A percentile compares a stretch with the other conserved stretches of the same genome.
phyloP scores from a whole-genome alignment of 2,113 vertebrate species.

The Barbus barbus region DNA sequence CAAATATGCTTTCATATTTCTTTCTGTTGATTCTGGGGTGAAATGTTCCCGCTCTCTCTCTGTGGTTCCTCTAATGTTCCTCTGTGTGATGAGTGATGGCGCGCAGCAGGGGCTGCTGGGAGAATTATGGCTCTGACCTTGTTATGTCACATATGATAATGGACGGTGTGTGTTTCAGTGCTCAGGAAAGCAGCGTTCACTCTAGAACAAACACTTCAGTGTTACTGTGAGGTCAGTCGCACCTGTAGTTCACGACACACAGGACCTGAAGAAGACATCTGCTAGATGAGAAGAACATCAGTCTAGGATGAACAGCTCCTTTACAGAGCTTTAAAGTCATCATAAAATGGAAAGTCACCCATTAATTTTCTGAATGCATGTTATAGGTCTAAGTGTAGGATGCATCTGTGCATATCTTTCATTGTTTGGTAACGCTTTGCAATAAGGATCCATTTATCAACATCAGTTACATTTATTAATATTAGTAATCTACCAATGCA shows the following conservation, averaged over 20 bases:
- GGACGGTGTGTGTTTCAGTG: neutral
- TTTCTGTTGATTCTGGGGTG: neutral
- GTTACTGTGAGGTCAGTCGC: neutral
- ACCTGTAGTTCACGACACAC: neutral
- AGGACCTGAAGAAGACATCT: neutral
- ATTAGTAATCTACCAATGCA: no score
- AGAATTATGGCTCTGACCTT: constrained; percentile 52
- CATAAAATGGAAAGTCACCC: no score
- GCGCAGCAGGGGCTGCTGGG: constrained; percentile 40
- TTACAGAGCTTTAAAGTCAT: neutral
- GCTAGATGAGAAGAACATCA: neutral
- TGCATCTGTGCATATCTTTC: neutral
- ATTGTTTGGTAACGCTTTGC: neutral
- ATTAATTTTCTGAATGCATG: neutral
- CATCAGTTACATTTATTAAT: no score
- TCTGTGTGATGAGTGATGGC: constrained; percentile 2
- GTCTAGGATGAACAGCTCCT: neutral
- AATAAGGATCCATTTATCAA: neutral
- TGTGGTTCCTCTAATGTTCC: neutral
- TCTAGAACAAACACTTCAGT: neutral
- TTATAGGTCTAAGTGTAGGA: neutral
- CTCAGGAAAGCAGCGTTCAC: neutral
- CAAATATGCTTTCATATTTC: neutral
- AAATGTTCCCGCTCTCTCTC: neutral
- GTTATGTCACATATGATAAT: constrained; percentile 25